Evolutionary conservation across 2,113 vertebrate species (phyloP).

Genomic region (Ellobius talpinus): DNA sequence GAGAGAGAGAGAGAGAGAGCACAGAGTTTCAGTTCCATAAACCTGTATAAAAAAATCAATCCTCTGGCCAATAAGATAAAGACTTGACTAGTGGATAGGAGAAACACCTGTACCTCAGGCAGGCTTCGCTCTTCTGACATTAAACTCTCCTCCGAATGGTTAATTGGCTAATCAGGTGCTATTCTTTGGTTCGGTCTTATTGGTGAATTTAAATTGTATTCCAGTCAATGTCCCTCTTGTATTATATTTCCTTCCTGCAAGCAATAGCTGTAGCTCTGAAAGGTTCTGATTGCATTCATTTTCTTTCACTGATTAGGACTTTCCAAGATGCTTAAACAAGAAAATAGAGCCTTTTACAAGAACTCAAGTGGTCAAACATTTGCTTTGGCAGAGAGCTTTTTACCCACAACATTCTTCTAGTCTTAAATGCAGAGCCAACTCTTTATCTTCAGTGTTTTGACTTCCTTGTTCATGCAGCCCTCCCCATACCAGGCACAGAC

Average conservation of each 20-base stretch:
- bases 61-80: neutral
- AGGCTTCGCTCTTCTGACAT: neutral
- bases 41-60: slow-evolving; percentile 11
- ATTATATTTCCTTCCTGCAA: slow-evolving; percentile 12
- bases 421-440: slow-evolving; percentile 28
- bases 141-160: neutral
- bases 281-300: neutral
- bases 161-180: slow-evolving; percentile 13
- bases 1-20: fast-evolving
- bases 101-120: neutral
- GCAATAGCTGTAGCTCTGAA: neutral
- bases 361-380: slow-evolving; percentile 37
- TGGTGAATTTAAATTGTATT: neutral
- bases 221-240: neutral
- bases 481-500: neutral
- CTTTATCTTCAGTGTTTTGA: neutral
- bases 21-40: neutral
- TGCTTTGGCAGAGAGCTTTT: neutral
- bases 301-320: neutral
- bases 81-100: neutral
- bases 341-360: slow-evolving; percentile 26
- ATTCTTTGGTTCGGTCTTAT: neutral
- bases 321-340: slow-evolving; percentile 18
- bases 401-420: neutral
- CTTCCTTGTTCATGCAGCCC: neutral